Evolutionary conservation across 2,888 invertebrate genomes (phyloP).

Genomic region (Trisateles emortualis): DNA sequence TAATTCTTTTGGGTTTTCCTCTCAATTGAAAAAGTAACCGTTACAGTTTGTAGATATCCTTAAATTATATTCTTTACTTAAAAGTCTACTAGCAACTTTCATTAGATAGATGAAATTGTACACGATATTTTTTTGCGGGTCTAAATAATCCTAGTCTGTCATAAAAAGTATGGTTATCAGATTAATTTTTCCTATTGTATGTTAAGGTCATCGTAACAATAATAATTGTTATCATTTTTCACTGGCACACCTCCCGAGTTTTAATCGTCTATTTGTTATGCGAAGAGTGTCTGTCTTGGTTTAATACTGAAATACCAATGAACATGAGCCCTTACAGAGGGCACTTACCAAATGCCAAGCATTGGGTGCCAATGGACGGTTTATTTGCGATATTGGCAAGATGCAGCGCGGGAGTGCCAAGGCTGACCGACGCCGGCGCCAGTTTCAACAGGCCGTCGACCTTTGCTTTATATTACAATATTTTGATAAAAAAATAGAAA

Average conservation of each 20-base stretch:
- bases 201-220: conserved; percentile 36
- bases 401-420: conserved; percentile 67
- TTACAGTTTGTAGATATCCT: too few relatives aligned
- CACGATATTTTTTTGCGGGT: conserved; percentile 4
- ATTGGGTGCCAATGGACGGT: conserved; percentile 78
- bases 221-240: conserved; percentile 37
- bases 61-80: too few relatives aligned
- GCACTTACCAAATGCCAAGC: conserved; percentile 75
- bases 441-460: conserved; percentile 70
- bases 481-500: conserved; percentile 10
- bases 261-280: conserved; percentile 52
- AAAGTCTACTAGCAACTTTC: too few relatives aligned
- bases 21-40: too few relatives aligned
- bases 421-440: conserved; percentile 75
- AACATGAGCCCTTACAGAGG: conserved; percentile 68
- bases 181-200: conserved; percentile 28
- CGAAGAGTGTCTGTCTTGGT: conserved; percentile 53
- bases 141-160: background rate
- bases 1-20: conserved; percentile 17
- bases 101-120: conserved; percentile 7
- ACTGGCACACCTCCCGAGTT: conserved; percentile 38
- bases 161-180: conserved; percentile 30
- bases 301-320: conserved; percentile 60
- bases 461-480: conserved; percentile 54
- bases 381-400: conserved; percentile 86